phyloP scores from a whole-genome alignment of 2,888 invertebrate genomes.

The Andrena bicolor region DNA sequence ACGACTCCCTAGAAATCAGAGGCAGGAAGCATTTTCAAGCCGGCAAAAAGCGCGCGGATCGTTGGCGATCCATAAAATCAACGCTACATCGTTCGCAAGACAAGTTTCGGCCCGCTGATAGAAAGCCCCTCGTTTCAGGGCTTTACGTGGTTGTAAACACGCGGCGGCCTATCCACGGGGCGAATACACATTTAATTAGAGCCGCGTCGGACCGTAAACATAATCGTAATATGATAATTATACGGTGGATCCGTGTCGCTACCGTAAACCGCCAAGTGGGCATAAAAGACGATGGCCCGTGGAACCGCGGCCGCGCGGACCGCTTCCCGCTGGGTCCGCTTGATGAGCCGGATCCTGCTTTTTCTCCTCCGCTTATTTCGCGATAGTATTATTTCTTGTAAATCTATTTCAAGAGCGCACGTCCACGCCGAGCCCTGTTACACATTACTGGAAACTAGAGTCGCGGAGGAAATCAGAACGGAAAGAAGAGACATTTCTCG shows the following conservation, averaged over 20 bases:
- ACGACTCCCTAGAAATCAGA: neutral
- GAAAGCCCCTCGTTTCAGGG: constrained; percentile 37
- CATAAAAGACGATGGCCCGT: constrained; percentile 51
- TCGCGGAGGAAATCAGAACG: no score
- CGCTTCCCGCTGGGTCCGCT: constrained; percentile 30
- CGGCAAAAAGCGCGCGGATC: constrained; percentile 20
- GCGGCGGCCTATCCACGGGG: constrained; percentile 51
- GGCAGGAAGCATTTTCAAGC: constrained; percentile 21
- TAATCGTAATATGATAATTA: constrained; percentile 81
- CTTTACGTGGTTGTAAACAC: constrained; percentile 67
- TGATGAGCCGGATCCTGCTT: constrained; percentile 10
- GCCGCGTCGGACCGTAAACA: constrained; percentile 72
- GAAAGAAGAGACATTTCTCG: no score
- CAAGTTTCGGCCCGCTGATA: constrained; percentile 35
- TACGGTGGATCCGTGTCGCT: constrained; percentile 59
- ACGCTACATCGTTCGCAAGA: constrained; percentile 40
- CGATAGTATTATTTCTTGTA: no score
- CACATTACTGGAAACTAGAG: no score
- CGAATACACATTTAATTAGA: constrained; percentile 76
- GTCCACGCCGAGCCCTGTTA: no score
- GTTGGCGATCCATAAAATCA: constrained; percentile 54
- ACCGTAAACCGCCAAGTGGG: constrained; percentile 48
- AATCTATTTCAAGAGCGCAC: no score
- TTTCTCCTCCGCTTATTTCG: neutral
- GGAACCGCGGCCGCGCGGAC: constrained; percentile 37